These are phyloP conservation scores for Notarius lentiginosus DNA, from an alignment of 2,113 vertebrate species.

Conservation along the genomic window DNA sequence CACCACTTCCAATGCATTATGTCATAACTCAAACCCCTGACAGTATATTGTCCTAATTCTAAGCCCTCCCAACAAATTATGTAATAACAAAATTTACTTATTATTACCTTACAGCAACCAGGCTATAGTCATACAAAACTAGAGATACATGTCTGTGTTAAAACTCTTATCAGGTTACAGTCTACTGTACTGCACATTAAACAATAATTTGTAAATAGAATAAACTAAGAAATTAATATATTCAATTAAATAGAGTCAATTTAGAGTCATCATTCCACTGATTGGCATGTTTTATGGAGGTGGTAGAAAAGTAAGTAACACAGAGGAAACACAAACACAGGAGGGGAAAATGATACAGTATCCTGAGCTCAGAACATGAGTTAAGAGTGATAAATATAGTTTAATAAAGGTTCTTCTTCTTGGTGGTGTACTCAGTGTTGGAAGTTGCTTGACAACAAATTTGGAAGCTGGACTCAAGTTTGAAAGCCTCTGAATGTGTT, in stretches of 20 bases:
- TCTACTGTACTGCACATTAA: too few relatives aligned
- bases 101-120: too few relatives aligned
- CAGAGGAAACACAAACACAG: not conserved
- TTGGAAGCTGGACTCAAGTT: not conserved
- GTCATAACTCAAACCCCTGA: not conserved
- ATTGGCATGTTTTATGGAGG: not conserved
- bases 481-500: not conserved
- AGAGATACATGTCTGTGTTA: too few relatives aligned
- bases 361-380: not conserved
- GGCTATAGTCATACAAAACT: too few relatives aligned
- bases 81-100: too few relatives aligned
- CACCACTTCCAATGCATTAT: not conserved
- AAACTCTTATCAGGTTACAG: too few relatives aligned
- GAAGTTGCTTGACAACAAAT: not conserved
- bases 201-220: too few relatives aligned
- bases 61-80: too few relatives aligned
- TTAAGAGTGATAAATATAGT: not conserved
- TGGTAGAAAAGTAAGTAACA: not conserved
- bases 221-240: too few relatives aligned
- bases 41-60: too few relatives aligned
- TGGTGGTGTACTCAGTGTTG: not conserved
- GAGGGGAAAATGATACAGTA: not conserved
- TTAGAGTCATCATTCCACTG: too few relatives aligned
- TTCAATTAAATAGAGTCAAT: too few relatives aligned
- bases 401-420: not conserved